Percentiles rank a stretch among this genome's conserved stretches.
phyloP scores from a whole-genome alignment of 2,888 invertebrate species.

The Spialia ferax region DNA sequence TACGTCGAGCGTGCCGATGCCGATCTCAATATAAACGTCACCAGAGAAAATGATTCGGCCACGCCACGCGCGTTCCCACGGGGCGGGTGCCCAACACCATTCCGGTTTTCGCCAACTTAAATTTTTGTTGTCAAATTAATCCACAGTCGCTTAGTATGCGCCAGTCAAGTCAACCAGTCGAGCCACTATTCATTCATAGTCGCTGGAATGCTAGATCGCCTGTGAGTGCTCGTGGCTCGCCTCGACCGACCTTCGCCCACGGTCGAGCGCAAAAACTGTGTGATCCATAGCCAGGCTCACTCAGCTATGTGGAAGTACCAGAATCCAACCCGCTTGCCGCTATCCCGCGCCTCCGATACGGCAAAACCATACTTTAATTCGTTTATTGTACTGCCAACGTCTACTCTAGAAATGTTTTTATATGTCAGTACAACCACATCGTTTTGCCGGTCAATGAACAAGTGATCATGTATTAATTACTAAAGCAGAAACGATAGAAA shows the following conservation, averaged over 20 bases:
- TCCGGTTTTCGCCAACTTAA: constrained; percentile 83
- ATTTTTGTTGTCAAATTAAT: constrained; percentile 86
- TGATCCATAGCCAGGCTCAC: constrained; percentile 59
- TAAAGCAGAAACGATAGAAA: constrained; percentile 43
- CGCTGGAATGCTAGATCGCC: constrained; percentile 82
- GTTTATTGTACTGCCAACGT: constrained; percentile 44
- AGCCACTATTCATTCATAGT: constrained; percentile 85
- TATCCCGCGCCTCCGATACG: constrained; percentile 54
- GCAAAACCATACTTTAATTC: constrained; percentile 57
- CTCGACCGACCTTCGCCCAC: constrained; percentile 58
- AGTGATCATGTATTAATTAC: constrained; percentile 51
- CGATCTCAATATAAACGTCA: constrained; percentile 58
- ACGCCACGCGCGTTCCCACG: constrained; percentile 69
- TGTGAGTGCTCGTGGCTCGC: constrained; percentile 77
- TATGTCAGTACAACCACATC: constrained; percentile 43
- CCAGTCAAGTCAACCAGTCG: constrained; percentile 73
- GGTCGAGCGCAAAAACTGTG: constrained; percentile 52
- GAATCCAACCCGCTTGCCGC: constrained; percentile 48
- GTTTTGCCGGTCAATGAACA: constrained; percentile 46
- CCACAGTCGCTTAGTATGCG: constrained; percentile 81
- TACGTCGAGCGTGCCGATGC: constrained; percentile 48
- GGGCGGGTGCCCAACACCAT: constrained; percentile 72
- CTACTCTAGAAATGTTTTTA: constrained; percentile 49
- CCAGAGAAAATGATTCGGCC: constrained; percentile 71
- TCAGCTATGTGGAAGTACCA: constrained; percentile 69